Evolutionary conservation across 2,888 invertebrate species (phyloP).

Genomic region (Pharmacophagus antenor): DNA sequence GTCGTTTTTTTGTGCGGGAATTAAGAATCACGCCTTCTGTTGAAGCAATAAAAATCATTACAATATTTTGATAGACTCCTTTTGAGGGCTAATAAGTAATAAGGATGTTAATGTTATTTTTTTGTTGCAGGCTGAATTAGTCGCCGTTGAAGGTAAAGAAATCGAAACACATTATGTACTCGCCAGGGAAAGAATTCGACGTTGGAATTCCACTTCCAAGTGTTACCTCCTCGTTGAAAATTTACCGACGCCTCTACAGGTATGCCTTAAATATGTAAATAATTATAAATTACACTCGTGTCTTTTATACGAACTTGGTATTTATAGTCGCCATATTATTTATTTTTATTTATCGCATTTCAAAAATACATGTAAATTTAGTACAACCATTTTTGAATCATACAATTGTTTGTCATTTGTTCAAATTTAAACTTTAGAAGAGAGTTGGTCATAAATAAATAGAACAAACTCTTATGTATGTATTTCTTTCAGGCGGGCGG

Average conservation of each 20-base stretch:
- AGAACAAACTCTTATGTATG: too few species aligned
- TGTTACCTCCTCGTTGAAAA: slow-evolving; percentile 85
- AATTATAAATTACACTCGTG: background rate
- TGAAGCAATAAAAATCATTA: too few species aligned
- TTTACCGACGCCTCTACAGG: slow-evolving; percentile 83
- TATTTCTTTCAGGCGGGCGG: slow-evolving; percentile 77
- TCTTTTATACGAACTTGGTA: too few species aligned
- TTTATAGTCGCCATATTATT: too few species aligned
- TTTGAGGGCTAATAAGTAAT: too few species aligned
- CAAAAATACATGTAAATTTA: background rate
- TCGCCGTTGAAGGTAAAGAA: slow-evolving; percentile 85
- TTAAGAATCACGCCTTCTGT: too few species aligned
- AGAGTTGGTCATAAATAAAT: too few species aligned
- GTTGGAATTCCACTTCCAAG: slow-evolving; percentile 85
- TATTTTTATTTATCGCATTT: too few species aligned
- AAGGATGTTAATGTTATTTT: too few species aligned
- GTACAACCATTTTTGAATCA: background rate
- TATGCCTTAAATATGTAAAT: slow-evolving; percentile 47
- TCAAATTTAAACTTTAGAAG: background rate
- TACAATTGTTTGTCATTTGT: background rate
- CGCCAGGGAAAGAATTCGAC: slow-evolving; percentile 82
- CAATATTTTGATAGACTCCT: too few species aligned
- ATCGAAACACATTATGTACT: slow-evolving; percentile 86
- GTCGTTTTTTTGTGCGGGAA: too few species aligned
- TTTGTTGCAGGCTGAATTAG: slow-evolving; percentile 82